Evolutionary conservation across 92 coral and sea anemone species (phyloP), one percentile per base, ranked within the genome.

Genomic region (Siderastrea siderea): DNA sequence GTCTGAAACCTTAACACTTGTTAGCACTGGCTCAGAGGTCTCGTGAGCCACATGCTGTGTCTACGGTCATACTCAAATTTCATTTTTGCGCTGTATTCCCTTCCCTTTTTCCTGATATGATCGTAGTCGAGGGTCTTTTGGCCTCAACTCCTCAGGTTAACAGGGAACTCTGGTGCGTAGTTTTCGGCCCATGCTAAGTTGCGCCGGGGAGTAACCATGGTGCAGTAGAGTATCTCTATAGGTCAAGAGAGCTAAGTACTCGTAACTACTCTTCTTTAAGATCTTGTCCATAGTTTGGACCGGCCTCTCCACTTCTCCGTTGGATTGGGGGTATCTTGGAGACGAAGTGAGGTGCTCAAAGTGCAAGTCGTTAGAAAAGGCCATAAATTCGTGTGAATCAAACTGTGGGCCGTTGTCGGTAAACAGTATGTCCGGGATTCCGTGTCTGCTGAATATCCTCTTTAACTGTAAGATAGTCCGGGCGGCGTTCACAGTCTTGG

Each of bases 241-340:
- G 78, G 47, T 65, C 47, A 88, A 68, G 78, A 82, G 88, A 10
- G 84, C 88, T 60, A 88, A 44, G 45, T 88, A 88, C 47, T 75
- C 79, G 49, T 80, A 89, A n/a, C 60, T 44, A 61, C 85, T 47
- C 60, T 83, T 89, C 16, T 88, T 89, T 54, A 89, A 64, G 68
- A 67, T 51, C 69, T 49, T 77, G 74, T 83, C 75, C 92, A 89
- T 75, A 15, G 79, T 89, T 79, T 83, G 88, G 50, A 89, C 73
- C 45, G 88, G 79, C 71, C 92, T 75, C 83, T 76, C 88, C 17
- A 76, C 92, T 50, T 89, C 88, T 46, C 88, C 78, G 38, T 89
- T 89, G 73, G 84, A 75, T 26, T 89, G 92, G 10, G 80, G 84
- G 5, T 83, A 89, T 69, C 57, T 77, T 59, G 92, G 86, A 66